A percentile compares a stretch with the other conserved stretches of the same genome.
Conservation (phyloP, 2,113 vertebrate species). For the Apodemus speciosus region DNA sequence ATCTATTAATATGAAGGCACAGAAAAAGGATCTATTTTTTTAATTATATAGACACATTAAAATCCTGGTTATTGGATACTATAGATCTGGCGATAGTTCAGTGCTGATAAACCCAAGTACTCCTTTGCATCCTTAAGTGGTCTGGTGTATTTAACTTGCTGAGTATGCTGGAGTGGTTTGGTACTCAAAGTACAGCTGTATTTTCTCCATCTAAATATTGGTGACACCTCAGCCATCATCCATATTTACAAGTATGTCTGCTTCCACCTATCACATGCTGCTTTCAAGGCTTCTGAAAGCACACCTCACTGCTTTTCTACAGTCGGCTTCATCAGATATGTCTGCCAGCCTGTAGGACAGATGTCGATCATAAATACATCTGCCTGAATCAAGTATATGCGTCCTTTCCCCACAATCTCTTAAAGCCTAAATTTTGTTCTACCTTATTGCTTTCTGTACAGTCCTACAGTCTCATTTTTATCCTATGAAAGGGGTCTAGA, state of each 20-base stretch:
- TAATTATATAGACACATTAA: background rate
- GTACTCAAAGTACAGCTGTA: background rate
- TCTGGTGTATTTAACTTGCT: background rate
- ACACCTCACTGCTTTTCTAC: background rate
- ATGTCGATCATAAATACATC: background rate
- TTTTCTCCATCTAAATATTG: background rate
- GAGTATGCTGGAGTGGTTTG: background rate
- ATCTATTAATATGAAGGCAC: background rate
- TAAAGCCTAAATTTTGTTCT: background rate
- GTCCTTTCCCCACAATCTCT: background rate
- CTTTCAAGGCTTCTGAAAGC: background rate
- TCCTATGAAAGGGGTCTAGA: background rate
- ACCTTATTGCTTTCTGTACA: background rate
- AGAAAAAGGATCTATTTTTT: background rate
- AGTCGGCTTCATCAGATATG: constrained; percentile 16
- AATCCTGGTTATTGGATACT: background rate
- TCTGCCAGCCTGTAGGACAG: background rate
- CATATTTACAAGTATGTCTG: background rate
- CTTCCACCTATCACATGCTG: constrained; percentile 11
- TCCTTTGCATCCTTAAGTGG: background rate
- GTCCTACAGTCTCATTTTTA: background rate
- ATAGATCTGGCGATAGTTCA: background rate
- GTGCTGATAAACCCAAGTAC: background rate
- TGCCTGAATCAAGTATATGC: background rate
- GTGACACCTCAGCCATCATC: background rate